These are phyloP conservation scores for Trachelus stipa DNA, from an alignment of 2,888 invertebrate species.

Conservation along the genomic window DNA sequence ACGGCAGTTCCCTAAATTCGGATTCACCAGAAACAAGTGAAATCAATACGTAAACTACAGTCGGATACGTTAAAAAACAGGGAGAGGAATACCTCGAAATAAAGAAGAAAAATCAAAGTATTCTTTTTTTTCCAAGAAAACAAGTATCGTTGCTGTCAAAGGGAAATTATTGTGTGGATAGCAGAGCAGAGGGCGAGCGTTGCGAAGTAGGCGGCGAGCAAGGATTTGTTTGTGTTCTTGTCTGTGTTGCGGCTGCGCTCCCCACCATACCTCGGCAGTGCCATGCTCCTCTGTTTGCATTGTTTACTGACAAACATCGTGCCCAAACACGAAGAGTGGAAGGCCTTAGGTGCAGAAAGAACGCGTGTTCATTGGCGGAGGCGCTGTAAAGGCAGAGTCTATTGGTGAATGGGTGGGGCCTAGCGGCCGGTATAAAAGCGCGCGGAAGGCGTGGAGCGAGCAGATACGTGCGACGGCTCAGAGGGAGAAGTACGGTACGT, in stretches of 20 bases:
- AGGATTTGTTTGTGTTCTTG: conserved; percentile 55
- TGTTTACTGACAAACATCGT: conserved; percentile 64
- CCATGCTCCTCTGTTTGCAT: conserved; percentile 50
- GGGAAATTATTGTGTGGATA: background rate
- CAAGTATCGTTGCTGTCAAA: background rate
- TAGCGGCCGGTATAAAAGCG: conserved; percentile 39
- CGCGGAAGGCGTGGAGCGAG: conserved; percentile 34
- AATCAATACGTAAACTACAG: background rate
- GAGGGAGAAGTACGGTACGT: conserved; percentile 20
- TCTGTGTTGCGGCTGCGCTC: conserved; percentile 58
- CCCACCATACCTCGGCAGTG: conserved; percentile 29
- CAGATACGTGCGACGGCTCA: conserved; percentile 46
- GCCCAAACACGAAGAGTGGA: conserved; percentile 43
- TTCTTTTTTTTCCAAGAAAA: background rate
- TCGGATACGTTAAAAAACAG: conserved; percentile 3
- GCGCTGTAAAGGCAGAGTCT: background rate
- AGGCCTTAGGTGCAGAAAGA: background rate
- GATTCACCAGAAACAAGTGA: background rate
- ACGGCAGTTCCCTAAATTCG: background rate
- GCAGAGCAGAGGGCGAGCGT: conserved; percentile 9
- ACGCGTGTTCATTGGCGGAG: conserved; percentile 25
- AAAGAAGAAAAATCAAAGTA: conserved; percentile 4
- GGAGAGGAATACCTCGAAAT: conserved; percentile 10
- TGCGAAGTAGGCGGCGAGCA: conserved; percentile 15
- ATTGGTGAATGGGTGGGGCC: conserved; percentile 29